Conservation (phyloP, 2,797 vertebrate species). For the Calcarius lapponicus region DNA sequence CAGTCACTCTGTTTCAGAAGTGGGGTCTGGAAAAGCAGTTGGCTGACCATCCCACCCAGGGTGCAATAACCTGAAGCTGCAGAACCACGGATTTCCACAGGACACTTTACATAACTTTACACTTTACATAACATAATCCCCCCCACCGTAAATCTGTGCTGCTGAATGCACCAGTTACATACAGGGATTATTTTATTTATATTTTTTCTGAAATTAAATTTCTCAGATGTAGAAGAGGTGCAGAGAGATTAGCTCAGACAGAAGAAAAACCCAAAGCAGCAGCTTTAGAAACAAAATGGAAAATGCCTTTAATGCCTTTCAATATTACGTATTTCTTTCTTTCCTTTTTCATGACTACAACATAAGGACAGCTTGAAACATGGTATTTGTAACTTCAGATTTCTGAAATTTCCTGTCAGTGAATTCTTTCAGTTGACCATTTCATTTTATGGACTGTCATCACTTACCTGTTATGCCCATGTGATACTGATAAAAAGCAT, state of each 20-base stretch:
- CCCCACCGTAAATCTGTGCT: not conserved
- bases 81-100: not conserved
- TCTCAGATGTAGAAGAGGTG: not conserved
- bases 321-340: not conserved
- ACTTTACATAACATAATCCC: fast-evolving
- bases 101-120: not conserved
- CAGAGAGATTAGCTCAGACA: not conserved
- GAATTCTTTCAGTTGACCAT: not conserved
- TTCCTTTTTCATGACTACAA: not conserved
- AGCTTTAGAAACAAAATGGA: not conserved
- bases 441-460: not conserved
- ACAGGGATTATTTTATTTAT: not conserved
- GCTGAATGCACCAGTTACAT: not conserved
- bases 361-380: not conserved
- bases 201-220: not conserved
- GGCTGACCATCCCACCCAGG: not conserved
- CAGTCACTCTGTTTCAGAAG: not conserved
- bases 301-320: not conserved
- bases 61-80: not conserved
- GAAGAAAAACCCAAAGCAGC: not conserved
- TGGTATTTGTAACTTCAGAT: not conserved
- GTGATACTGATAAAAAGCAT: constrained; percentile 91
- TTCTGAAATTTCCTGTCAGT: not conserved
- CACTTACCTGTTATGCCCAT: constrained; percentile 94
- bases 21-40: not conserved